Evolutionary conservation across 2,888 invertebrate genomes (phyloP), one percentile per base, ranked within the genome.

Genomic region (Hypolimnas misippus): DNA sequence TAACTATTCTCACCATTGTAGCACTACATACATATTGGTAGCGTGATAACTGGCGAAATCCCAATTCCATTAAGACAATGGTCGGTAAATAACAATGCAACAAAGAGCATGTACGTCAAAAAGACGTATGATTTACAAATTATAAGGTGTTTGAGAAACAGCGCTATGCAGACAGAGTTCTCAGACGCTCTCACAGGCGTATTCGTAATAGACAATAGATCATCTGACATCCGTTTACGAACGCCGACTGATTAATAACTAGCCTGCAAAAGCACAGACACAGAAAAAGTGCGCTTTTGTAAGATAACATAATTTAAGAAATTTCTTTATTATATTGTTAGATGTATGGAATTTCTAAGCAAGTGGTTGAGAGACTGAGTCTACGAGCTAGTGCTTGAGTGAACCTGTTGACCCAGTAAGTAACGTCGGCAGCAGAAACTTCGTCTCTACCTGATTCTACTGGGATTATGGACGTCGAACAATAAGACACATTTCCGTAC

Each of bases 321-420:
- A 21, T 53, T 49, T 29, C 70, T 64, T 72, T 72, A 72, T 76
- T 74, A 76, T 77, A 76, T 76, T 77, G 81, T 74, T 74, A 76
- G 78, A 44, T 44, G 50, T 57, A 52, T 58, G 25, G 55, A 51
- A 55, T 55, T 44, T 59, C 54, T 55, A 63, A 60, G 29, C 38
- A 83, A 87, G 87, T 86, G 82, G 80, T 81, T 82, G 82, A 84
- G 83, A 82, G 83, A 81, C 83, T 75, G 77, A 82, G 77, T 79
- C 80, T 77, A 79, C 70, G 78, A 79, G 82, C 80, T 63, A 46
- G 42, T 59, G 46, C 63, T 63, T 55, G 54, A 49, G 49, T 49
- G 49, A 59, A 83, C 84, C 83, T 87, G 84, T 90, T 89, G 89
- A 90, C 89, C 89, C 79, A 89, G 79, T 87, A 81, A 72, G 80